phyloP scores from a whole-genome alignment of 2,113 vertebrate genomes.

The Myiopsitta monachus region DNA sequence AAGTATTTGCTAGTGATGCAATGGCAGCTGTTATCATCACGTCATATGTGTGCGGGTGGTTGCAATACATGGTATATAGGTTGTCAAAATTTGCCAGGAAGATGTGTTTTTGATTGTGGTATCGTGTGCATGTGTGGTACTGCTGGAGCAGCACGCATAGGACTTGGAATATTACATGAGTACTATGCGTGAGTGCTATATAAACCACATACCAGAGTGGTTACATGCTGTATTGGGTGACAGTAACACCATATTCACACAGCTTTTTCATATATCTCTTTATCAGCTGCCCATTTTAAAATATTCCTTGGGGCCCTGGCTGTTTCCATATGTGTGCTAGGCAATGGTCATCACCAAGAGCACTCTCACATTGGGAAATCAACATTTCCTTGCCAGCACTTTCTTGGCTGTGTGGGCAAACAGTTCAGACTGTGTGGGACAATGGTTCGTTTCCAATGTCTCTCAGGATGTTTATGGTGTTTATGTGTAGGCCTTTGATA shows the following conservation, averaged over 20 bases:
- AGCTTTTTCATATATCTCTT: slow-evolving; percentile 61
- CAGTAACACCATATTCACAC: slow-evolving; percentile 60
- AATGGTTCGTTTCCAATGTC: slow-evolving; percentile 13
- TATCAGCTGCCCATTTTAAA: slow-evolving; percentile 50
- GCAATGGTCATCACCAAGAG: neutral
- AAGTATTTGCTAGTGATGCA: slow-evolving; percentile 65
- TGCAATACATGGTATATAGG: slow-evolving; percentile 65
- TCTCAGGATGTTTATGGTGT: slow-evolving; percentile 46
- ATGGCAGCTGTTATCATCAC: slow-evolving; percentile 69
- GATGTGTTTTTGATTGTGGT: slow-evolving; percentile 71
- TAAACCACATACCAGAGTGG: slow-evolving; percentile 67
- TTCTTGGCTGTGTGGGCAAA: neutral
- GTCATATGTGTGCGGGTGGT: slow-evolving; percentile 66
- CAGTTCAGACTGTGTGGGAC: neutral
- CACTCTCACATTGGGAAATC: neutral
- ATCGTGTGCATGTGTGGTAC: slow-evolving; percentile 68
- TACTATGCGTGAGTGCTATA: slow-evolving; percentile 62
- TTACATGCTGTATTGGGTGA: slow-evolving; percentile 68
- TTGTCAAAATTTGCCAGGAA: slow-evolving; percentile 66
- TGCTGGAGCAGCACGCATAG: slow-evolving; percentile 68
- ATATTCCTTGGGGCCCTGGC: neutral
- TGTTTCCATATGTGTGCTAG: slow-evolving; percentile 29
- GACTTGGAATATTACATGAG: slow-evolving; percentile 60
- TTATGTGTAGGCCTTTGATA: slow-evolving; percentile 50
- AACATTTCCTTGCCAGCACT: neutral